Conservation (phyloP, 2,113 vertebrate species). For the Eretmochelys imbricata region DNA sequence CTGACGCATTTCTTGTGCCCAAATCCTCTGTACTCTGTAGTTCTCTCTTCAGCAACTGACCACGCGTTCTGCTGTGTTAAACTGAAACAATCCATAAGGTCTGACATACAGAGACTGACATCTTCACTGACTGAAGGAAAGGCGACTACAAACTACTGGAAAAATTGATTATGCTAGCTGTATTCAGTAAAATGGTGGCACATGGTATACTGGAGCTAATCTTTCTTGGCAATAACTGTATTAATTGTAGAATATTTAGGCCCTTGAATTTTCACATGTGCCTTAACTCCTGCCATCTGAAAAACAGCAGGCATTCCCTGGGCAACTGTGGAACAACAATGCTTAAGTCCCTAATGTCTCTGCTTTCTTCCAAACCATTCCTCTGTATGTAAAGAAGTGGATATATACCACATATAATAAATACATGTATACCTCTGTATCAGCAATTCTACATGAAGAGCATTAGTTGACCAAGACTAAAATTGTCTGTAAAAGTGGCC, state of each 20-base stretch:
- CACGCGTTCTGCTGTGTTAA: neutral
- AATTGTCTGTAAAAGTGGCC: neutral
- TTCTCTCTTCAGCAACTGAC: neutral
- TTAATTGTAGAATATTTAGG: neutral
- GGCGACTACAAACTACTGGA: neutral
- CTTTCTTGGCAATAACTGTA: neutral
- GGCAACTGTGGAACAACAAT: neutral
- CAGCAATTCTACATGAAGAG: fast-evolving
- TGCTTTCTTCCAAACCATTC: neutral
- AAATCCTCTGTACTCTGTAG: neutral
- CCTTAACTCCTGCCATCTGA: neutral
- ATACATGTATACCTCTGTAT: neutral
- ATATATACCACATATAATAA: neutral
- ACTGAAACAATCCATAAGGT: neutral
- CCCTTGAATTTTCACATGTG: neutral
- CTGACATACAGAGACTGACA: neutral
- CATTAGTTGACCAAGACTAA: neutral
- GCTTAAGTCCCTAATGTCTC: neutral
- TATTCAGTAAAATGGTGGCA: neutral
- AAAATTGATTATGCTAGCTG: neutral
- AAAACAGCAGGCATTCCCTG: neutral
- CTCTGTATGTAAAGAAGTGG: fast-evolving
- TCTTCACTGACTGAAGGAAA: neutral
- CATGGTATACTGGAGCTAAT: neutral
- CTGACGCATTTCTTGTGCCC: neutral